Conservation (phyloP, 2,888 invertebrate genomes). For the Cyaniris semiargus region DNA sequence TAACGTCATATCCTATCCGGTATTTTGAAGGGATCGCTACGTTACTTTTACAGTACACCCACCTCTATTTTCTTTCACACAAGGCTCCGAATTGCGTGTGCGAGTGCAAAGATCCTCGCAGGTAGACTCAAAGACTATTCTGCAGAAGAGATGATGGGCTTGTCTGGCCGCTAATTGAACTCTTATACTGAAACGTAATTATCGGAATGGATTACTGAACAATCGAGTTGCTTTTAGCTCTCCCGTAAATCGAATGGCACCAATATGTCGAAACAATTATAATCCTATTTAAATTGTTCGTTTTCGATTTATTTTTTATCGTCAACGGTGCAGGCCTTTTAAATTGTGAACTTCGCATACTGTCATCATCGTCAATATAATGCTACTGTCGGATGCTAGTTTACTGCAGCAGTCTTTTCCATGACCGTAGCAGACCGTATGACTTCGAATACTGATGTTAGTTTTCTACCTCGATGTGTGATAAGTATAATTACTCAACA, state of each 20-base stretch:
- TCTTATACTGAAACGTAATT: constrained; percentile 12
- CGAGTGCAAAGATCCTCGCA: background rate
- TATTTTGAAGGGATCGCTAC: constrained; percentile 20
- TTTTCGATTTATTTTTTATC: constrained; percentile 5
- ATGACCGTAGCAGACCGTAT: too few species aligned
- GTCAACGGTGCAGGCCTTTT: background rate
- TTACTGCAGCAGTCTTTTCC: too few species aligned
- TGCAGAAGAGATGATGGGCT: constrained; percentile 6
- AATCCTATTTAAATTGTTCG: constrained; percentile 12
- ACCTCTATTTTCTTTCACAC: background rate
- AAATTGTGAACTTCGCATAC: background rate
- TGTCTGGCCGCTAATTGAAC: background rate
- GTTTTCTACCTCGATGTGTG: too few species aligned
- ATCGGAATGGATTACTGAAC: constrained; percentile 3
- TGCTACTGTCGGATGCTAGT: too few species aligned
- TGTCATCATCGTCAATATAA: too few species aligned
- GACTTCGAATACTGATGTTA: too few species aligned
- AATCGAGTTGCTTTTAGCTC: constrained; percentile 11
- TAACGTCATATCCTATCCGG: constrained; percentile 60
- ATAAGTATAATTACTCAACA: too few species aligned
- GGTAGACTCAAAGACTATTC: constrained; percentile 20
- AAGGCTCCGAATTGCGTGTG: background rate
- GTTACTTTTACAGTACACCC: background rate
- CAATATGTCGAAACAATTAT: constrained; percentile 22
- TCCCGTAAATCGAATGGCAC: constrained; percentile 15